Evolutionary conservation across 2,113 vertebrate genomes (phyloP), one percentile per base, ranked within the genome.

Genomic region (Ondatra zibethicus): DNA sequence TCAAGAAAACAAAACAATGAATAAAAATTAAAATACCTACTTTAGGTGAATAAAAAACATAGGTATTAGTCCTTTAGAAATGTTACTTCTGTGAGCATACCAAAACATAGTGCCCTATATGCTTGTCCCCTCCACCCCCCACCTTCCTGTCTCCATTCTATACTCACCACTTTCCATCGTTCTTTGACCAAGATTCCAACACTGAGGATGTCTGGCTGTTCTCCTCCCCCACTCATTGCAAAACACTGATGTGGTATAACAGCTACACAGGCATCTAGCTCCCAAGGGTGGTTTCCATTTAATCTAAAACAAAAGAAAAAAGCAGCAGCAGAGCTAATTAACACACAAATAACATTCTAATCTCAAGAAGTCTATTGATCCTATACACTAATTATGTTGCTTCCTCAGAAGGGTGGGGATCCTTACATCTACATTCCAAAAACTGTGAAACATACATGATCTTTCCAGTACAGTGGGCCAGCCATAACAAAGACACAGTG

Each of bases 151-250:
- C 42, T 87, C 72, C 76, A 70, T 86, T 91, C 10, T 47, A 93
- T 94, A 99, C 99, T 99, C 96, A 99, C 99, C 99, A 99, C 99
- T 98, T 99, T 99, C 99, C 99, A 99, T 99, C 99, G 99, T 98
- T 99, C 99, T 98, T 99, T 99, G 96, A 99, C 99, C 97, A 99
- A 97, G 96, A 99, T 99, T 98, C 99, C 99, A 97, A 99, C 99
- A 96, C 98, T 99, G 92, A 99, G 99, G 98, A 99, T 99, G 98
- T 99, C 99, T 63, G 99, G 98, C 98, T 99, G 99, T 98, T 99
- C 99, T 96, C 98, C 99, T 98, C 99, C 99, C 97, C 99, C 99
- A 95, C 99, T 99, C 99, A 99, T 99, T 98, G 99, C 99, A 99
- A 97, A 98, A 97, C 97, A 98, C 98, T 97, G 94, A 97, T 55